Evolutionary conservation across 2,797 vertebrate species (phyloP).

Genomic region (Takifugu ocellatus): DNA sequence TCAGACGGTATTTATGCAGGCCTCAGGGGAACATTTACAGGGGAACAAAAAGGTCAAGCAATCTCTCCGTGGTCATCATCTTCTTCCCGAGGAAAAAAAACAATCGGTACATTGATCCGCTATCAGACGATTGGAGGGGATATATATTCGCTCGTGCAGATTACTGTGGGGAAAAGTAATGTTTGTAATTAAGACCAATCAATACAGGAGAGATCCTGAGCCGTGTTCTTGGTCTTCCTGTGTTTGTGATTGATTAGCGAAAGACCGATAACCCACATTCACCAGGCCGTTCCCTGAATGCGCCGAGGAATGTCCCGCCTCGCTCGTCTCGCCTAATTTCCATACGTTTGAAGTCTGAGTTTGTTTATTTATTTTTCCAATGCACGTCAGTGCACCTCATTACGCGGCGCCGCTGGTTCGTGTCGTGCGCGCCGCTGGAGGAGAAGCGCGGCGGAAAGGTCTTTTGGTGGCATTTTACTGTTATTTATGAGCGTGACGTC

Average conservation of each 20-base stretch:
- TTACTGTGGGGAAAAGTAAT: background rate
- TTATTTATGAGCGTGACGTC: too few species aligned
- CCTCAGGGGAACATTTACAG: slow-evolving; percentile 19
- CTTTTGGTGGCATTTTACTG: too few species aligned
- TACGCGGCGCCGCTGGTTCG: too few species aligned
- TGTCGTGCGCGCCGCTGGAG: too few species aligned
- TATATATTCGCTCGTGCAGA: background rate
- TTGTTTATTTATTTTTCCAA: too few species aligned
- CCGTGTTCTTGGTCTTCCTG: background rate
- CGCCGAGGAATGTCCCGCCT: too few species aligned
- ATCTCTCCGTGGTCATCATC: slow-evolving; percentile 11
- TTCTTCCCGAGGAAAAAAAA: background rate
- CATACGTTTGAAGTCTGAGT: too few species aligned
- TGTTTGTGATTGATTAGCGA: background rate
- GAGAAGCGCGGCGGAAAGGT: too few species aligned
- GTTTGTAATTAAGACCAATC: background rate
- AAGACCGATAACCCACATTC: too few species aligned
- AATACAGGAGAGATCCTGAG: background rate
- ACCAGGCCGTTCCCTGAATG: too few species aligned
- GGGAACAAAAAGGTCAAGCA: slow-evolving; percentile 26
- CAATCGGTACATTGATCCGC: background rate
- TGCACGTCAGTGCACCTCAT: too few species aligned
- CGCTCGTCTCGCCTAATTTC: too few species aligned
- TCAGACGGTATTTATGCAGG: slow-evolving; percentile 25
- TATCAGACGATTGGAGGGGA: slow-evolving; percentile 5